Evolutionary conservation across 1,140 invertebrate genomes (phyloP).

Genomic region (Akabosia matsudoensis): DNA sequence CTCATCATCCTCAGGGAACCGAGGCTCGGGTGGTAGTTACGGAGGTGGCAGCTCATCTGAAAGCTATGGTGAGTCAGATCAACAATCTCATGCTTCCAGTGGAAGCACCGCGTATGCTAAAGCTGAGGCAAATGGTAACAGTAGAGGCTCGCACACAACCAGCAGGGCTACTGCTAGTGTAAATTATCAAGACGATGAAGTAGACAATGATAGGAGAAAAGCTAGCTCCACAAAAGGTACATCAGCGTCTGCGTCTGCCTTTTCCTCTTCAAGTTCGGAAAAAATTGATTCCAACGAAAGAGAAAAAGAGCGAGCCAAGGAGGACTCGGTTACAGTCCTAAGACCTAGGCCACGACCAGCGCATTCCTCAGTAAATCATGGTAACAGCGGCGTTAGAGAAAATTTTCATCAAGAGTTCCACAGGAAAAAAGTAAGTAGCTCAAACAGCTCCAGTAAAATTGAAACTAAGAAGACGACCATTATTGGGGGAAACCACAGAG

Average conservation of each 20-base stretch:
- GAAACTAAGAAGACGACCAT: neutral
- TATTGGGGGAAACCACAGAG: neutral
- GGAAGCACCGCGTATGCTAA: neutral
- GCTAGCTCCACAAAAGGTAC: neutral
- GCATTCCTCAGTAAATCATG: neutral
- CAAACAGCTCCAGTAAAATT: neutral
- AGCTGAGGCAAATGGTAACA: neutral
- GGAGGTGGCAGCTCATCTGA: slow-evolving; percentile 7
- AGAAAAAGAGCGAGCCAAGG: neutral
- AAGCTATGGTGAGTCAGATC: neutral
- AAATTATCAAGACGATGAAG: neutral
- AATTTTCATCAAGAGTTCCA: neutral
- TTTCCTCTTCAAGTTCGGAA: neutral
- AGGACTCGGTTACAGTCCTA: too few relatives aligned
- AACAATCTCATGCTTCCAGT: neutral
- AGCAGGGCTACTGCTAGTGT: neutral
- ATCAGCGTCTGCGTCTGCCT: neutral
- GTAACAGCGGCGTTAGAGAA: neutral
- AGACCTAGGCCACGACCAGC: neutral
- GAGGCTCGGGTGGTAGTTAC: neutral
- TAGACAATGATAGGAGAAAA: neutral
- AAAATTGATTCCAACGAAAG: neutral
- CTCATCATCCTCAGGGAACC: neutral
- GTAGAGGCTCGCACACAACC: neutral
- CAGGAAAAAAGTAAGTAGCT: neutral